A percentile compares a stretch with the other conserved stretches of the same genome.
Conservation (phyloP, 92 coral and sea anemone genomes). For the Parazoanthus atlanticus region DNA sequence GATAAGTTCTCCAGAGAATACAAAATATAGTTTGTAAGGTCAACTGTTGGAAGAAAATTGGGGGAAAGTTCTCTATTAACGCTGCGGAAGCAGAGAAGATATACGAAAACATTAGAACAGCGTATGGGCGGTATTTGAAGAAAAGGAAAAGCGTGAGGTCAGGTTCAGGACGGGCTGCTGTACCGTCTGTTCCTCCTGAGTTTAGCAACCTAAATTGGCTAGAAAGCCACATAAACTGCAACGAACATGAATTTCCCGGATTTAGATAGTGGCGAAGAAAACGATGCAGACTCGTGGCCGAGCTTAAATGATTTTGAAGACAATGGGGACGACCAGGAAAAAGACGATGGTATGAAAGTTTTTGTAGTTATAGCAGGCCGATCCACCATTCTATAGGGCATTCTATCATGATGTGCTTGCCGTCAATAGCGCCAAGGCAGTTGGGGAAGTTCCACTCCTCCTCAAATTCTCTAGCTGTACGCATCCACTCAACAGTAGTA, state of each 20-base stretch:
- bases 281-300: neutral
- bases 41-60: no score
- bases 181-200: slow-evolving; percentile 22
- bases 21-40: no score
- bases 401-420: no score
- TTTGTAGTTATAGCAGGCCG: no score
- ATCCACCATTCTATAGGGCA: no score
- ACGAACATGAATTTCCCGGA: slow-evolving; percentile 8
- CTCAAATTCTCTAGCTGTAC: neutral
- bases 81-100: no score
- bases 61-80: no score
- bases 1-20: no score
- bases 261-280: slow-evolving; percentile 13
- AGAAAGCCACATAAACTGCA: slow-evolving; percentile 5
- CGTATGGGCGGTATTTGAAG: no score
- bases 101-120: no score
- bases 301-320: slow-evolving; percentile 20
- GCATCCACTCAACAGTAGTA: neutral
- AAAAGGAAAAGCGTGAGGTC: slow-evolving; percentile 28
- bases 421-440: neutral
- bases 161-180: slow-evolving; percentile 42
- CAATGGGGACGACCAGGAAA: slow-evolving; percentile 23
- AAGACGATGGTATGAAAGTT: no score
- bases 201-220: slow-evolving; percentile 44
- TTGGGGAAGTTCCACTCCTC: slow-evolving; percentile 17